A percentile compares a stretch with the other conserved stretches of the same genome.
Evolutionary conservation across 2,797 vertebrate species (phyloP).

Genomic region (Sphaeramia orbicularis): DNA sequence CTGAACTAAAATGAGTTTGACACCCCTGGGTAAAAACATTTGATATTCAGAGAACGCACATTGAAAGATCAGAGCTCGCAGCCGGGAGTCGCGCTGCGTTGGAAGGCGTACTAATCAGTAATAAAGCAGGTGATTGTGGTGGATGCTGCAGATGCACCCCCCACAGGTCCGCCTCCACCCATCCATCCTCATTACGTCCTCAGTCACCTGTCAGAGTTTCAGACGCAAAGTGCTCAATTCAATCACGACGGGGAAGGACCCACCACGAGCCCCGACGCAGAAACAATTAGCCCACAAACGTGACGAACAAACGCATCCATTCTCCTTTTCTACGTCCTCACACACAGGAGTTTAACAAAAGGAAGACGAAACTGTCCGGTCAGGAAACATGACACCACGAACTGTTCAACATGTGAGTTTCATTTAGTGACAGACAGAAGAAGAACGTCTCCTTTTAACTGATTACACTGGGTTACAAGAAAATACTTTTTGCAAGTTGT

Average conservation of each 20-base stretch:
- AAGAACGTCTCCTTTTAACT: too few relatives aligned
- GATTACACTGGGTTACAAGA: too few relatives aligned
- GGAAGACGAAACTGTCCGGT: neutral
- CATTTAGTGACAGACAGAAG: neutral
- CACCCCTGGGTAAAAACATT: conserved; percentile 20
- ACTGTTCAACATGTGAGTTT: neutral
- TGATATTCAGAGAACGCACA: neutral
- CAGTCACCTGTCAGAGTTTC: conserved; percentile 32
- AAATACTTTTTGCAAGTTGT: too few relatives aligned
- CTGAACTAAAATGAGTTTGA: too few relatives aligned
- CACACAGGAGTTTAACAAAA: neutral
- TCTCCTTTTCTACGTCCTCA: conserved; percentile 5
- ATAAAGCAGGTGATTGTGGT: conserved; percentile 30
- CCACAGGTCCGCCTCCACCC: conserved; percentile 13
- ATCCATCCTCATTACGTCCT: conserved; percentile 44
- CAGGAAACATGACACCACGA: conserved; percentile 5
- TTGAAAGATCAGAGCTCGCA: conserved; percentile 10
- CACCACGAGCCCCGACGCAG: neutral
- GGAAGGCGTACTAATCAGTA: conserved; percentile 15
- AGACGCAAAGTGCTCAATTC: conserved; percentile 22
- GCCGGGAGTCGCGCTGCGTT: conserved; percentile 1
- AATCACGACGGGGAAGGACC: conserved; percentile 1
- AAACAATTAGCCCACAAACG: conserved; percentile 25
- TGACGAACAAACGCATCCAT: conserved; percentile 7
- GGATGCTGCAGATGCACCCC: conserved; percentile 21